Base-by-base conservation (phyloP, 2,888 invertebrate species). In the Phasia obesa region DNA sequence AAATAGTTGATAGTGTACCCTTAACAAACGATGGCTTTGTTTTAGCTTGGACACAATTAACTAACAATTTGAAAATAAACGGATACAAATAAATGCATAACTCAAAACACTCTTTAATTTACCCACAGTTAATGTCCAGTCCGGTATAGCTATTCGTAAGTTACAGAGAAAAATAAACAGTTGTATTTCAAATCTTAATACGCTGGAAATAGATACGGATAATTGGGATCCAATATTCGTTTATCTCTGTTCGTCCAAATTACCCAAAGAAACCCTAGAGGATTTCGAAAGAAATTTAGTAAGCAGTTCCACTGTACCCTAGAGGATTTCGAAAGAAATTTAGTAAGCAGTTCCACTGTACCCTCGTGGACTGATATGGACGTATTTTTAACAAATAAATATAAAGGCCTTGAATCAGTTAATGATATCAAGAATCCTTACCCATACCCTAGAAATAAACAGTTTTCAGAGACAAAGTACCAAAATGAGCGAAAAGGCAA, bases 221-320 rank as follows among this genome's bases (percentile, higher is more conserved):
- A 47, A 47, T 19, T 47, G 47, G 47, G 47, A 47, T 47, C 47
- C 47, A 47, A 47, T 47, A 47, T 47, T 47, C 5, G 47, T 47
- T 19, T 47, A 47, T 27, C 27, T 27, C 27, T 27, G 27, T 27
- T 27, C 27, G 27, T 27, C 27, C 27, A 27, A 27, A 27, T 47
- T 47, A 47, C 47, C 47, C 19, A 47, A 3, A 19, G 47, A 47
- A 47, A n/a, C n/a, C n/a, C n/a, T n/a, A n/a, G n/a, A n/a, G n/a
- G n/a, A n/a, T n/a, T n/a, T n/a, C n/a, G n/a, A n/a, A n/a, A n/a
- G n/a, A n/a, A n/a, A n/a, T n/a, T n/a, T n/a, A n/a, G n/a, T n/a
- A n/a, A n/a, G n/a, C n/a, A n/a, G n/a, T n/a, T n/a, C n/a, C n/a
- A n/a, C n/a, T n/a, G n/a, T n/a, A 47, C 47, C 47, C 47, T 47